A percentile compares a stretch with the other conserved stretches of the same genome.
Evolutionary conservation across 2,113 vertebrate species (phyloP).

Genomic region (Cynoglossus semilaevis): DNA sequence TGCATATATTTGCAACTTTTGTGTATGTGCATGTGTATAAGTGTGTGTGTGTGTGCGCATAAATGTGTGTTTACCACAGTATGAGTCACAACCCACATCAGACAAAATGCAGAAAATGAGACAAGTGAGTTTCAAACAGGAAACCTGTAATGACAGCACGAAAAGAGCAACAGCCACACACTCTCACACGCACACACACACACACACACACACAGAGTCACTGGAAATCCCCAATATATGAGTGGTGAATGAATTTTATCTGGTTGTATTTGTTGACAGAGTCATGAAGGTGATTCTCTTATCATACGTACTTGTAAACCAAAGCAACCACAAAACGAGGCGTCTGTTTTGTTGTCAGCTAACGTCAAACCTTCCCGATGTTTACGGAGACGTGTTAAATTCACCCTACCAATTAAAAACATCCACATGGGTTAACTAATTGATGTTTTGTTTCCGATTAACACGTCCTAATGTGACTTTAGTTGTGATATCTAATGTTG

Average conservation of each 20-base stretch:
- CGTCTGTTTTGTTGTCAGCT: too few species aligned
- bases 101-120: slow-evolving; percentile 63
- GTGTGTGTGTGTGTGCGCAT: slow-evolving; percentile 34
- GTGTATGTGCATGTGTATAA: slow-evolving; percentile 21
- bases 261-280: slow-evolving; percentile 10
- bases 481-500: slow-evolving; percentile 25
- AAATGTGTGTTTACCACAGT: slow-evolving; percentile 67
- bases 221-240: slow-evolving; percentile 59
- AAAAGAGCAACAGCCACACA: slow-evolving; percentile 52
- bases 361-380: too few species aligned
- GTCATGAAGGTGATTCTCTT: neutral
- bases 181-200: neutral
- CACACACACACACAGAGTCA: neutral
- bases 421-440: too few species aligned
- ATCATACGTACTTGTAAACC: too few species aligned
- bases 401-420: too few species aligned
- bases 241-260: slow-evolving; percentile 52
- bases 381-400: too few species aligned
- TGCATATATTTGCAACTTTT: slow-evolving; percentile 22
- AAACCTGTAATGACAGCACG: slow-evolving; percentile 67
- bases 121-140: slow-evolving; percentile 75
- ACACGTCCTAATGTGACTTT: neutral
- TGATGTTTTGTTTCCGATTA: too few species aligned
- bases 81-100: slow-evolving; percentile 74
- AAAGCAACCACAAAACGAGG: too few species aligned